Evolutionary conservation across 2,888 invertebrate genomes (phyloP), one percentile per base, ranked within the genome.

Genomic region (Microctonus hyperodae): DNA sequence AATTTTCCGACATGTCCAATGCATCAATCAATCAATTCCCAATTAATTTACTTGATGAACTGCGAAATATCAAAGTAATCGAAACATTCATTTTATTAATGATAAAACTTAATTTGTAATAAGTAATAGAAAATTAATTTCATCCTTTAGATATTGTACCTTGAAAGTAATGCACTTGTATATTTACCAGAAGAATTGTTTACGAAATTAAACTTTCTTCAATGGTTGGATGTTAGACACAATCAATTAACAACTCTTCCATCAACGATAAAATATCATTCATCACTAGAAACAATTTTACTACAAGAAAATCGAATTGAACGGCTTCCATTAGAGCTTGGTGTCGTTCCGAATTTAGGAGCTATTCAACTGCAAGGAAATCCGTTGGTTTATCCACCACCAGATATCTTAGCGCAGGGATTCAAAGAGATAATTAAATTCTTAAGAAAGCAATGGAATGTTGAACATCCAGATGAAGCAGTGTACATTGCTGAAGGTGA

Each of bases 151-250:
- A 86, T 87, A 86, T 74, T 88, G n/a, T 88, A 87, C 72, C 74
- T 88, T 64, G 86, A 86, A 71, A 86, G 88, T 57, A 91, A 91
- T 76, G 79, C 82, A 56, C 80, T 91, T 1, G 79, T 76, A 61
- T 75, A 76, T 44, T 77, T 91, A 51, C 89, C 90, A 0, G 86
- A 87, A 1, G 86, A 88, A 72, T 84, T 91, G 61, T 91, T 91
- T 75, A 80, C 82, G 20, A 83, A 81, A 44, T 79, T 91, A 16
- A 86, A 86, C 9, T 83, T 83, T 74, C 84, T 91, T 1, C 87
- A 86, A 78, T 91, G 90, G 88, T 79, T 91, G 9, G 91, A 91
- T 77, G 76, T 90, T 9, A 85, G 91, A 73, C 87, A 88, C 69
- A 92, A 92, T 78, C 77, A 85, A 64, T 76, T 92, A 10, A 83